Evolutionary conservation across 2,113 vertebrate species (phyloP), one percentile per base, ranked within the genome.

Genomic region (Neodontobutis hainanensis): DNA sequence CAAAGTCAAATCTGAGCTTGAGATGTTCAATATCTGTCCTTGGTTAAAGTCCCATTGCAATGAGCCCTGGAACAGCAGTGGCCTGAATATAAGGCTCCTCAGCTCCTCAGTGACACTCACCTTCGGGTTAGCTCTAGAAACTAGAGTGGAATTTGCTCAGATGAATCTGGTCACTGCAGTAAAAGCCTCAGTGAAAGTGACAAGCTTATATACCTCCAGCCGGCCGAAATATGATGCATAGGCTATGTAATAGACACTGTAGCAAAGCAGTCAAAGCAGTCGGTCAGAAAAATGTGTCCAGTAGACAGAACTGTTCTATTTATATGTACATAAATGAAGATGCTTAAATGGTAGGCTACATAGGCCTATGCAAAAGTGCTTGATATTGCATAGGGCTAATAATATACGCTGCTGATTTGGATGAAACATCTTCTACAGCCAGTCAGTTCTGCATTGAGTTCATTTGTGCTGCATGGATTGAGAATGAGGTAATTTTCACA

Each of bases 241-340:
- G 71, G 76, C 85, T 53, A 80, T 90, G 92, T 90, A 94, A 93
- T 77, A 40, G 90, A 94, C 81, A 94, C 93, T 90, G 76, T 79
- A 78, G 86, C 86, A 68, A 86, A 86, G 88, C 77, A 79, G 85
- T 85, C 64, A 60, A 78, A 73, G 85, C 78, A 79, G 83, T 75
- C 74, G 70, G 84, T 81, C 75, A 68, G 89, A 89, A 40, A 93
- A 93, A 92, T 90, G 73, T 91, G 90, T 91, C 91, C 88, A 92
- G 88, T 89, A 91, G 92, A 91, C 92, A 93, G 90, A 78, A 88
- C 87, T 42, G 87, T 82, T 92, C 92, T 94, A 93, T 94, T 92
- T 92, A 88, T 94, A 91, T 73, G 73, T 84, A 78, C 92, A 93
- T 92, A 93, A 93, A 93, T 90, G 91, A 94, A 92, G 92, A 92